Conservation (phyloP, 2,888 invertebrate genomes). For the Apotomis capreana region DNA sequence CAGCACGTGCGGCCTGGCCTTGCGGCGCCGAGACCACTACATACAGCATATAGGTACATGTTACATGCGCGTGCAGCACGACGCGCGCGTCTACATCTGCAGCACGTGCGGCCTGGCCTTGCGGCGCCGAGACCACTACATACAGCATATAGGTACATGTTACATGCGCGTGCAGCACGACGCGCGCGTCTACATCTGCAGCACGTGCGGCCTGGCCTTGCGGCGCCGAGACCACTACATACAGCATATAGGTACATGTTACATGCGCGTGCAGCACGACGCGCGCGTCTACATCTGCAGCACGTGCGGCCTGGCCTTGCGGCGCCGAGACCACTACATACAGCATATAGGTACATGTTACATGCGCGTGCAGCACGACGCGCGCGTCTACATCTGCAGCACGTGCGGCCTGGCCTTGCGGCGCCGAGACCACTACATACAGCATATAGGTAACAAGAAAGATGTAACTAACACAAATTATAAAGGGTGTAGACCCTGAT, state of each 20-base stretch:
- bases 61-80: background rate
- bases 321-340: slow-evolving; percentile 85
- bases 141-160: slow-evolving; percentile 81
- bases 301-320: slow-evolving; percentile 86
- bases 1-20: slow-evolving; percentile 86
- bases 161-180: background rate
- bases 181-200: no score
- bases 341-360: slow-evolving; percentile 81
- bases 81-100: no score
- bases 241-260: slow-evolving; percentile 80
- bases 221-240: slow-evolving; percentile 85
- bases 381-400: no score
- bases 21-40: slow-evolving; percentile 85
- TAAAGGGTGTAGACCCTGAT: no score
- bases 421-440: slow-evolving; percentile 84
- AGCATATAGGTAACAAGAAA: slow-evolving; percentile 79
- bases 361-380: background rate
- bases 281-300: no score
- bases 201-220: slow-evolving; percentile 86
- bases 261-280: background rate
- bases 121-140: slow-evolving; percentile 85
- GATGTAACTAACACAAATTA: no score
- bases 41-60: slow-evolving; percentile 83
- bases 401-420: slow-evolving; percentile 86
- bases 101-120: slow-evolving; percentile 86